phyloP scores from a whole-genome alignment of 1,140 invertebrate species.

The Akabosia matsudoensis region DNA sequence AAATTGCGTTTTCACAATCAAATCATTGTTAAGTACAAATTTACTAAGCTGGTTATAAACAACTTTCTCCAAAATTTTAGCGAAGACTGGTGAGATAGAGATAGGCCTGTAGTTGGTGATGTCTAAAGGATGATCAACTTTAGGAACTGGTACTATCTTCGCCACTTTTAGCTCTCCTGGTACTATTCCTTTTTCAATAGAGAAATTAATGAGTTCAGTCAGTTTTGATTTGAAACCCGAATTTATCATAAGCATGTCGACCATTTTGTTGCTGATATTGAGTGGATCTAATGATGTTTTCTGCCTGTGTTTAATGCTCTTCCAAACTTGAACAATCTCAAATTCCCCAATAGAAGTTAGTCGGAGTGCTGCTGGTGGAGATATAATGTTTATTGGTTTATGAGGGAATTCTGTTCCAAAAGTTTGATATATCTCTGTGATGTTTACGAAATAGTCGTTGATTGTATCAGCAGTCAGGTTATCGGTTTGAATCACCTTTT shows the following conservation, averaged over 20 bases:
- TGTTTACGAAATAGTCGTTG: neutral
- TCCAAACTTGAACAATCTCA: neutral
- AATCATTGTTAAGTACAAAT: neutral
- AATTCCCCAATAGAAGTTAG: neutral
- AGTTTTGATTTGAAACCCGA: neutral
- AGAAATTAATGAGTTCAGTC: neutral
- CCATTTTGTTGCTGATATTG: neutral
- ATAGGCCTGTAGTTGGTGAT: neutral
- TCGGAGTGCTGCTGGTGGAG: neutral
- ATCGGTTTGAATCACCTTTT: neutral
- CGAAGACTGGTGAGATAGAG: neutral
- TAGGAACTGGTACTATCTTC: neutral
- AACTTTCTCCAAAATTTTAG: neutral
- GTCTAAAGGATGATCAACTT: neutral
- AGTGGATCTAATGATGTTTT: neutral
- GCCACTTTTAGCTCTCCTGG: neutral
- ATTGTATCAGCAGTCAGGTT: neutral
- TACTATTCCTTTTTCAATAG: neutral
- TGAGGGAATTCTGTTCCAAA: neutral
- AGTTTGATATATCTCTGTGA: neutral
- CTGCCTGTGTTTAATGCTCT: neutral
- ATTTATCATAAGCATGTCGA: neutral
- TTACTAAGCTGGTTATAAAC: neutral
- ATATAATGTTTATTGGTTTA: neutral
- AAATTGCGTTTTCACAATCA: neutral